Evolutionary conservation across 1,140 invertebrate species (phyloP).

Genomic region (Eumeta japonica): DNA sequence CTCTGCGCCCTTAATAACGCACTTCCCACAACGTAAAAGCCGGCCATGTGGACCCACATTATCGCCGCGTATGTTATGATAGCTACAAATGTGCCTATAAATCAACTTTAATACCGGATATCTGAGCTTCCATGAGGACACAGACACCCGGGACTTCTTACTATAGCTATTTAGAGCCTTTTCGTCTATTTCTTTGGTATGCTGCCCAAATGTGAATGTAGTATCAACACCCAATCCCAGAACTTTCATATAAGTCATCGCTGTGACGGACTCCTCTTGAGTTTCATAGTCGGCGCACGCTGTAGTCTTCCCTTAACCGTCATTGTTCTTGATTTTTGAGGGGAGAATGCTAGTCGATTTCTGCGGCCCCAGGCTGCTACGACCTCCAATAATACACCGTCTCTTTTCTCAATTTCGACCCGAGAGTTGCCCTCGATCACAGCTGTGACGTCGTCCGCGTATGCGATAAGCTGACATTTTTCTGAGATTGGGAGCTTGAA

Average conservation of each 20-base stretch:
- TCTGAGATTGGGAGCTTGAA: constrained; percentile 16
- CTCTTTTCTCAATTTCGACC: constrained; percentile 15
- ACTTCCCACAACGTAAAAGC: constrained; percentile 1
- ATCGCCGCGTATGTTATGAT: constrained; percentile 19
- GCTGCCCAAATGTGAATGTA: constrained; percentile 7
- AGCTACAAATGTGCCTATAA: constrained; percentile 20
- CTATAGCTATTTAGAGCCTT: constrained; percentile 8
- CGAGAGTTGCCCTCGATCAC: constrained; percentile 20
- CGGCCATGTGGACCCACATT: constrained; percentile 13
- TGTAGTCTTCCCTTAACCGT: constrained; percentile 16
- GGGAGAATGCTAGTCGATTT: constrained; percentile 12
- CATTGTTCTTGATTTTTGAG: constrained; percentile 13
- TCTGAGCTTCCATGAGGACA: constrained; percentile 14
- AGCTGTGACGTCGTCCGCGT: too few species aligned
- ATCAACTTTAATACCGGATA: constrained; percentile 10
- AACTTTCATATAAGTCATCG: too few species aligned
- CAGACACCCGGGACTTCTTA: constrained; percentile 10
- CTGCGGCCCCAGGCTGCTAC: constrained; percentile 18
- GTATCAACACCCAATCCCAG: constrained; percentile 3
- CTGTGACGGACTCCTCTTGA: constrained; percentile 4
- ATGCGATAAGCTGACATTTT: too few species aligned
- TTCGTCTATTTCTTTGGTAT: constrained; percentile 4
- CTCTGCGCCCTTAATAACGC: constrained; percentile 14
- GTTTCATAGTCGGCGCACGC: constrained; percentile 11
- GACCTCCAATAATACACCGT: constrained; percentile 2